A percentile compares a stretch with the other conserved stretches of the same genome.
Conservation (phyloP, 2,113 vertebrate species). For the Cavia porcellus region DNA sequence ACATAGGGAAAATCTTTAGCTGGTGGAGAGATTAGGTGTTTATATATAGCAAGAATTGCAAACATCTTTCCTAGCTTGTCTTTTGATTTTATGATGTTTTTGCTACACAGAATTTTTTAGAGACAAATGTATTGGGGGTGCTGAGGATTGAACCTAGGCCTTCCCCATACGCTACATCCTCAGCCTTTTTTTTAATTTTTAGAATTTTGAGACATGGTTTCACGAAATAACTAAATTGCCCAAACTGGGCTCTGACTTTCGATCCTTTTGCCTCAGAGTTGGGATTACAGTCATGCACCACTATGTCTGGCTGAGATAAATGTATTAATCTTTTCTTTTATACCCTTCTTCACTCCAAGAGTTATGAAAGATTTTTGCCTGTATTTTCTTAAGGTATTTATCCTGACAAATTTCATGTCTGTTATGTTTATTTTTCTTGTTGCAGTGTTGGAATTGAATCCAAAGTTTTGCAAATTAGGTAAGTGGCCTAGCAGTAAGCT, state of each 20-base stretch:
- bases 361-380: neutral
- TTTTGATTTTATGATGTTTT: constrained; percentile 54
- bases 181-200: neutral
- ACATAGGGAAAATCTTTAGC: constrained; percentile 15
- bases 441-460: neutral
- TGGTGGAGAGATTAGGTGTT: neutral
- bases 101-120: neutral
- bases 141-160: neutral
- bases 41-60: constrained; percentile 45
- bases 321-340: constrained; percentile 4
- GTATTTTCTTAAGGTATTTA: constrained; percentile 25
- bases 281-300: neutral
- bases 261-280: neutral
- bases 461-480: neutral
- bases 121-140: neutral
- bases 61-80: constrained; percentile 31
- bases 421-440: neutral
- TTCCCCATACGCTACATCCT: neutral
- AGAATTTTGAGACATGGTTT: neutral
- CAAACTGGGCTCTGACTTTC: neutral
- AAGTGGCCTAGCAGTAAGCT: neutral
- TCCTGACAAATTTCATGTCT: neutral
- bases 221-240: neutral
- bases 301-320: neutral
- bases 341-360: neutral